Evolutionary conservation across 2,113 vertebrate genomes (phyloP).

Genomic region (Scortum barcoo): DNA sequence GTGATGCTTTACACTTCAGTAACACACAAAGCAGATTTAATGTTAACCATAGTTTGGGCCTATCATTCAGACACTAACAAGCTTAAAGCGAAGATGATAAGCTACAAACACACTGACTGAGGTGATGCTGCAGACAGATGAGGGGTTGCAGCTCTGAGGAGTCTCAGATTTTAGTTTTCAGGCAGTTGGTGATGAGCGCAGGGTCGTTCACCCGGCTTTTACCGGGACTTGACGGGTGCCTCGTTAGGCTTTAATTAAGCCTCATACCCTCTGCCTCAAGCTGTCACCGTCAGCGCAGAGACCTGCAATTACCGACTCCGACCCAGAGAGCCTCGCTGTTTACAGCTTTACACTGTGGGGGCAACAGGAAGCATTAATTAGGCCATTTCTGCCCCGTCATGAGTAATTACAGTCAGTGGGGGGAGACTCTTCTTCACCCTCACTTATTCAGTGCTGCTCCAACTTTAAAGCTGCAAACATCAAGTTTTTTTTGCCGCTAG

Average conservation of each 20-base stretch:
- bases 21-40: too few relatives aligned
- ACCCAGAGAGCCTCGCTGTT: constrained; percentile 2
- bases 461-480: background rate
- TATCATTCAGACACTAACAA: background rate
- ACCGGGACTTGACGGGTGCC: background rate
- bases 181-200: background rate
- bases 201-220: background rate
- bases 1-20: too few relatives aligned
- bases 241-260: constrained; percentile 52
- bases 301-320: constrained; percentile 39
- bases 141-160: fast-evolving
- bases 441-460: background rate
- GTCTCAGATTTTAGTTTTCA: constrained; percentile 1
- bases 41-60: too few relatives aligned
- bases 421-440: constrained; percentile 19
- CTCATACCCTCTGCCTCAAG: background rate
- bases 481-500: background rate
- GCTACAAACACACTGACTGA: background rate
- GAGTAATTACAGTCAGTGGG: constrained; percentile 25
- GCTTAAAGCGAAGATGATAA: background rate
- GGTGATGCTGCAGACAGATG: background rate
- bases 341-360: constrained; percentile 9
- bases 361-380: constrained; percentile 39
- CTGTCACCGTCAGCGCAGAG: constrained; percentile 24
- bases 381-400: constrained; percentile 10